phyloP scores from a whole-genome alignment of 2,888 invertebrate species.

The Acleris sparsana region DNA sequence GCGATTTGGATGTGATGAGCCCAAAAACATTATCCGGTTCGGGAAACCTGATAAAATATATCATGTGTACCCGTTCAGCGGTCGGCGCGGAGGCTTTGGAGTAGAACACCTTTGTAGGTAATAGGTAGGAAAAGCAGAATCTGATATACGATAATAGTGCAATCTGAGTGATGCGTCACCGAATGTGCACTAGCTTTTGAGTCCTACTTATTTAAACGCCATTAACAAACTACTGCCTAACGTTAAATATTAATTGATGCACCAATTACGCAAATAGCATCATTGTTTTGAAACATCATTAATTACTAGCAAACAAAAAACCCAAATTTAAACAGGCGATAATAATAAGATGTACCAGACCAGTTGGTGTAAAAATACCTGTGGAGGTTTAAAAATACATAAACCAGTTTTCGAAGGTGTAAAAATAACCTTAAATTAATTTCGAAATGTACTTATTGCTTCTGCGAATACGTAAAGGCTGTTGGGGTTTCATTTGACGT shows the following conservation, averaged over 20 bases:
- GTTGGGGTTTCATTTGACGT: too few species aligned
- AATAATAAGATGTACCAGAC: neutral
- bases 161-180: neutral
- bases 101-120: too few species aligned
- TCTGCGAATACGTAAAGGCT: too few species aligned
- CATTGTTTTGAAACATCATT: constrained; percentile 4
- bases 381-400: neutral
- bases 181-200: neutral
- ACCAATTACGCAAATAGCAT: neutral
- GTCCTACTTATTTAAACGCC: neutral
- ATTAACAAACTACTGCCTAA: neutral
- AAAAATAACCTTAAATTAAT: too few species aligned
- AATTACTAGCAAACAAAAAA: neutral
- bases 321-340: neutral
- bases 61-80: too few species aligned
- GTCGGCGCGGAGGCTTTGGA: too few species aligned
- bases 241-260: neutral
- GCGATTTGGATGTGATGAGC: too few species aligned
- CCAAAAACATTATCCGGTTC: too few species aligned
- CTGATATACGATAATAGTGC: neutral
- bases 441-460: too few species aligned
- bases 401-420: too few species aligned
- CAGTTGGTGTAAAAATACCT: neutral
- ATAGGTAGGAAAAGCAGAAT: neutral
- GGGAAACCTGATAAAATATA: too few species aligned